Evolutionary conservation across 2,113 vertebrate species (phyloP).

Genomic region (Phalacrocorax carbo): DNA sequence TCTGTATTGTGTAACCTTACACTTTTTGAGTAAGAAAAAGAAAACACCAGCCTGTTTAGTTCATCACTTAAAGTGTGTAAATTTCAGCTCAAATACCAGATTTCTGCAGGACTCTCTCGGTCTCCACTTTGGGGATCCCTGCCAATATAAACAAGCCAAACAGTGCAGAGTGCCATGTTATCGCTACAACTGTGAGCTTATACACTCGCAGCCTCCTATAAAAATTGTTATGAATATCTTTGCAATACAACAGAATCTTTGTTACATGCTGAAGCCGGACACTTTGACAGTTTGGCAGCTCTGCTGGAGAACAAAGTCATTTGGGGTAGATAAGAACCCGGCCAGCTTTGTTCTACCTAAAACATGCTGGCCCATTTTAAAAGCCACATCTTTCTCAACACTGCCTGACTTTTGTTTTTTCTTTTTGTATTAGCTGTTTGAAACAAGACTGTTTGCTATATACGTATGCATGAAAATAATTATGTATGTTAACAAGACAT

Average conservation of each 20-base stretch:
- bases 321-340: conserved; percentile 72
- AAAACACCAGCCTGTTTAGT: conserved; percentile 93
- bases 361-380: conserved; percentile 45
- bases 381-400: conserved; percentile 32
- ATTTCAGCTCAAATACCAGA: conserved; percentile 88
- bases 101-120: conserved; percentile 80
- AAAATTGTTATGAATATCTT: conserved; percentile 84
- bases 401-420: neutral
- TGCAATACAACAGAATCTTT: conserved; percentile 82
- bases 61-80: conserved; percentile 90
- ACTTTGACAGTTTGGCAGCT: conserved; percentile 82
- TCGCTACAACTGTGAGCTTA: conserved; percentile 83
- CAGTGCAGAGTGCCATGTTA: conserved; percentile 80
- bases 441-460: conserved; percentile 19
- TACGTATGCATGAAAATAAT: neutral
- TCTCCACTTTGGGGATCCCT: conserved; percentile 77
- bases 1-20: conserved; percentile 94
- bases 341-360: conserved; percentile 62
- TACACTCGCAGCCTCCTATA: conserved; percentile 78
- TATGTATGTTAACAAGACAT: neutral
- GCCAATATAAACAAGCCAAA: conserved; percentile 90
- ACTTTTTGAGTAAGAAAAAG: conserved; percentile 91
- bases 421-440: conserved; percentile 25
- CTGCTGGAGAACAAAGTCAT: conserved; percentile 72
- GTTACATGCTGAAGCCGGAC: conserved; percentile 72